phyloP scores from a whole-genome alignment of 2,113 vertebrate genomes.

The Oxyruncus cristatus region DNA sequence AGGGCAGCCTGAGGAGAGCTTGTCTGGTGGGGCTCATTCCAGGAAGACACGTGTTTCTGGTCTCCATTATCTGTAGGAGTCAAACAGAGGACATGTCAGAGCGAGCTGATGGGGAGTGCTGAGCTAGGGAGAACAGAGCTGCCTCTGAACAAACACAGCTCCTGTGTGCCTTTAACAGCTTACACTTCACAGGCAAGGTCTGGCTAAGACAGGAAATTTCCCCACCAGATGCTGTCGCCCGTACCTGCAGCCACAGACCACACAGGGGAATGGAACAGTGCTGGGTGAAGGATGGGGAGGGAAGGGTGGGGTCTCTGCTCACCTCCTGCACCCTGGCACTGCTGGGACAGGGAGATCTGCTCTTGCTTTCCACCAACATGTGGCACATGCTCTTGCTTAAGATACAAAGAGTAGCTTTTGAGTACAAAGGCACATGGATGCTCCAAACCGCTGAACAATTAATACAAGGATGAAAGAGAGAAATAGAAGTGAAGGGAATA shows the following conservation, averaged over 20 bases:
- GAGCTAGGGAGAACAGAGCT: conserved; percentile 8
- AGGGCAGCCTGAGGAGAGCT: conserved; percentile 41
- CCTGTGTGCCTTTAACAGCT: neutral
- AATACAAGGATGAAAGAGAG: neutral
- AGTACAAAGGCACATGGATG: neutral
- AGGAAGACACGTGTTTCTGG: neutral
- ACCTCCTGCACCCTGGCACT: neutral
- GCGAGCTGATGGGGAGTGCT: neutral
- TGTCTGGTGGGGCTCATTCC: neutral
- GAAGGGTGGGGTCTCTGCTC: neutral
- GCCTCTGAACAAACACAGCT: neutral
- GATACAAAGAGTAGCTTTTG: neutral
- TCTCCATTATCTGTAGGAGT: conserved; percentile 54
- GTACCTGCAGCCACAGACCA: neutral
- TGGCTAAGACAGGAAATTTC: neutral
- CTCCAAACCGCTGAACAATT: neutral
- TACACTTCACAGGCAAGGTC: neutral
- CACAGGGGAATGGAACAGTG: neutral
- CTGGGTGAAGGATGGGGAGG: accelerated
- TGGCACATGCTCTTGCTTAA: neutral
- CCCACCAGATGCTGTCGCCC: neutral
- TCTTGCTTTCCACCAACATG: accelerated
- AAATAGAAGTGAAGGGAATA: neutral
- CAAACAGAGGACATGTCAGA: conserved; percentile 44
- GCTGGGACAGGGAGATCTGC: neutral